Base-by-base conservation (phyloP, 1,140 invertebrate species). In the Pissodes strobi region DNA sequence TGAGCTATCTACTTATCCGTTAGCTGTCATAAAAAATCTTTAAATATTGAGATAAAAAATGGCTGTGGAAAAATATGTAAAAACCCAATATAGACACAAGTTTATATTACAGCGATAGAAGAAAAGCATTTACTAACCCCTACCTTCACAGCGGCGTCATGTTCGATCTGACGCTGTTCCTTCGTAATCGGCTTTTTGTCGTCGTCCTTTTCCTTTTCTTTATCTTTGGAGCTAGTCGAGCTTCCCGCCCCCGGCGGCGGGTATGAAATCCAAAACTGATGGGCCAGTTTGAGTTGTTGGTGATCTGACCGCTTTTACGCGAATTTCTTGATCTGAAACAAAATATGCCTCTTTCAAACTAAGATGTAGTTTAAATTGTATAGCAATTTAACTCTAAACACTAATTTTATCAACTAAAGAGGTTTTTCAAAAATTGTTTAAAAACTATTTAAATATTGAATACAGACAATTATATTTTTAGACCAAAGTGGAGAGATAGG, bases 181-280 rank as follows among this genome's bases (percentile, higher is more conserved):
- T 70, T 72, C 10, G 71, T 61, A 3, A 67, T 17, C 0, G 62
- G 52, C 12, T 70, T 69, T 60, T 75, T 75, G 23, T 78, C 73
- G 34, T 77, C 73, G 13, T 66, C 63, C 56, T 76, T 74, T 10
- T 70, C 64, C 59, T 74, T 72, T 39, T 78, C 71, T n/a, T n/a
- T n/a, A n/a, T n/a, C n/a, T 60, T 76, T 75, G n/a, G 73, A 69
- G 49, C 70, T 72, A 48, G 71, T 71, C 13, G 76, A 77, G 66
- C 82, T 81, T 72, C 82, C 82, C 79, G 82, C 80, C 79, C 81
- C 82, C 68, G 84, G 85, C 74, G 85, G 85, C 79, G 86, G 85
- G 78, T 86, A 87, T 49, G 85, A 86, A 74, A 87, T 86, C 86
- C 86, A 87, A 79, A 87, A 87, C 81, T 87, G 86, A 78, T 87